Base-by-base conservation (phyloP, 1,140 invertebrate genomes). In the Pteromalus puparum region DNA sequence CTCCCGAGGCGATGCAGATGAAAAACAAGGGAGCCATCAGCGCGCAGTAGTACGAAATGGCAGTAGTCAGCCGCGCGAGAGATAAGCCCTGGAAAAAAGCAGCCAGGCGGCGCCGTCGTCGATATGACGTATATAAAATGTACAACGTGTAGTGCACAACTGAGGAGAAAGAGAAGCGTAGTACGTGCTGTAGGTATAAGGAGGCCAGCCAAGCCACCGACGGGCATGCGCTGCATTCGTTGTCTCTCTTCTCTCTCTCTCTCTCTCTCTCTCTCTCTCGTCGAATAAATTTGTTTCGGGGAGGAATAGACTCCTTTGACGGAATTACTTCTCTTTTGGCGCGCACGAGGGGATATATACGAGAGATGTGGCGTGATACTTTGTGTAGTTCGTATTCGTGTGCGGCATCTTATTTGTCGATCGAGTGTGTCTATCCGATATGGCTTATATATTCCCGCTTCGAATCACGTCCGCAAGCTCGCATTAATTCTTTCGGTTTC, bases 281-380 rank as follows among this genome's bases (percentile, higher is more conserved):
- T 70, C 26, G 68, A 28, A 70, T 30, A 70, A 70, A 70, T 70
- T 12, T 26, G 24, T 28, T 30, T 70, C 26, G 12, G 68, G 21
- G 24, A 10, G 68, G 13, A 65, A n/a, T n/a, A 21, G 68, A 28
- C 28, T 70, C 68, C 68, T 70, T 70, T 70, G 24, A 70, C 68
- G 68, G 68, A 70, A 70, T 70, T 30, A 70, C 68, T 70, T 70
- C 68, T 30, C 68, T 18, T 70, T 28, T 18, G 28, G 68, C 68
- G 26, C 26, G 26, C 18, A 26, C 26, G 13, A 70, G 61, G 61
- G 68, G 18, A n/a, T 61, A n/a, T n/a, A n/a, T n/a, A 0, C 21
- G 5, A 9, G 53, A n/a, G 53, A n/a, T 53, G 21, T 21, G 21
- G 53, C 53, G 18, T 6, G 18, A 61, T 21, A n/a, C 6, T 34